Conservation (phyloP, 1,140 invertebrate species). For the Phthorimaea operculella region DNA sequence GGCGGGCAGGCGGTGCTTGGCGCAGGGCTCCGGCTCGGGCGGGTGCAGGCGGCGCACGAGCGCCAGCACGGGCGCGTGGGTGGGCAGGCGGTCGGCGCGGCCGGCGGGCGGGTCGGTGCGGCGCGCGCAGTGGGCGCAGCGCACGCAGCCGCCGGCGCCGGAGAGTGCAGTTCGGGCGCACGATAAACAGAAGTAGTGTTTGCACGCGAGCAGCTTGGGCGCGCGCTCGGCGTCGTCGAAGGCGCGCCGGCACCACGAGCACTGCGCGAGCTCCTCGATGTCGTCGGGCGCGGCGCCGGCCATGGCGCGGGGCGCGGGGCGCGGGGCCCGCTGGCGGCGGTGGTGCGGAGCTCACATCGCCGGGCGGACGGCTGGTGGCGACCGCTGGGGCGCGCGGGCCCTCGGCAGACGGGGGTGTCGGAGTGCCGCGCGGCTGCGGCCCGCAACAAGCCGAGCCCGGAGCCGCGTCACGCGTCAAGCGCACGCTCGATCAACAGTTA, state of each 20-base stretch:
- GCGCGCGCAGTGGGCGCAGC: constrained; percentile 78
- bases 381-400: not conserved
- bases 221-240: constrained; percentile 76
- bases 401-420: too few relatives aligned
- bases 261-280: constrained; percentile 77
- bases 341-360: not conserved
- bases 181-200: constrained; percentile 80
- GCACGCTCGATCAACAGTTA: constrained; percentile 48
- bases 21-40: constrained; percentile 71
- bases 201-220: constrained; percentile 80
- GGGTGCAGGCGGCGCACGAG: constrained; percentile 69
- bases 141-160: constrained; percentile 72
- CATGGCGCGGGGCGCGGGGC: constrained; percentile 59
- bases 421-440: constrained; percentile 16
- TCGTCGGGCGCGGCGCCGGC: constrained; percentile 69
- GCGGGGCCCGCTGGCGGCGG: not conserved
- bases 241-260: constrained; percentile 75
- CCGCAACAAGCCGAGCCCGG: constrained; percentile 21
- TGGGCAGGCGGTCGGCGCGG: constrained; percentile 74
- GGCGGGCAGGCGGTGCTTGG: constrained; percentile 78
- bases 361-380: not conserved
- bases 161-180: constrained; percentile 74
- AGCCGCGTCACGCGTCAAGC: constrained; percentile 17
- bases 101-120: constrained; percentile 71
- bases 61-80: constrained; percentile 72